Base-by-base conservation (phyloP, 2,797 vertebrate species). In the Fundulus diaphanus region DNA sequence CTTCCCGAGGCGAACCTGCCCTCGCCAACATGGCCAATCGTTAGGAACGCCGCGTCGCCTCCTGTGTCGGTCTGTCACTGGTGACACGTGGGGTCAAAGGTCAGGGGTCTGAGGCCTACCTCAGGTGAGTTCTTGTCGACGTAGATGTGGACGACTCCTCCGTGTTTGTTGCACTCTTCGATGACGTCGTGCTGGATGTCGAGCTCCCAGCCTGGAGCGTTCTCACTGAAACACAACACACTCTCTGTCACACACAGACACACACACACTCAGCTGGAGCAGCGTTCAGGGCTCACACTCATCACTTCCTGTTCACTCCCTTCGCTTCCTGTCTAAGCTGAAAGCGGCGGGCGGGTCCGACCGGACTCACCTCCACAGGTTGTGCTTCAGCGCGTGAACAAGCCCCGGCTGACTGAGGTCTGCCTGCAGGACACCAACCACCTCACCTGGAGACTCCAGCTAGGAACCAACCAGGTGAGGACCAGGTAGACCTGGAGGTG, bases 121-220 rank as follows among this genome's bases (percentile, higher is more conserved):
- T 99, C 97, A 83, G 96, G 87, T 54, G 98, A 99, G 92, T 97
- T 99, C 92, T 97, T 97, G 90, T 99, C 98, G 37, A 99, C 96
- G 8, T 98, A 99, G 92, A 99, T 97, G 90, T 99, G 97, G 82
- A 99, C 97, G 31, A 98, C 96, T 82, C 98, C 98, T 79, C 98
- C 98, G 0, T 99, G 98, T 93, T 99, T 98, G 95, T 98, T 99
- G 92, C 98, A 99, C 91, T 99, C 98, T 89, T 98, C 98, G 76
- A 99, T 98, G 46, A 99, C 98, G 91, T 99, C 97, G 87, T 98
- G 97, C 85, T 97, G 97, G 86, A 99, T 99, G 86, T 99, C 97
- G 75, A 96, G 85, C 88, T 99, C 97, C 98, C 97, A 99, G 48
- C 96, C 97, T 73, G 92, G 95, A 87, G 95, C 93, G 81, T 97